Evolutionary conservation across 2,113 vertebrate species (phyloP).

Genomic region (Anguilla rostrata): DNA sequence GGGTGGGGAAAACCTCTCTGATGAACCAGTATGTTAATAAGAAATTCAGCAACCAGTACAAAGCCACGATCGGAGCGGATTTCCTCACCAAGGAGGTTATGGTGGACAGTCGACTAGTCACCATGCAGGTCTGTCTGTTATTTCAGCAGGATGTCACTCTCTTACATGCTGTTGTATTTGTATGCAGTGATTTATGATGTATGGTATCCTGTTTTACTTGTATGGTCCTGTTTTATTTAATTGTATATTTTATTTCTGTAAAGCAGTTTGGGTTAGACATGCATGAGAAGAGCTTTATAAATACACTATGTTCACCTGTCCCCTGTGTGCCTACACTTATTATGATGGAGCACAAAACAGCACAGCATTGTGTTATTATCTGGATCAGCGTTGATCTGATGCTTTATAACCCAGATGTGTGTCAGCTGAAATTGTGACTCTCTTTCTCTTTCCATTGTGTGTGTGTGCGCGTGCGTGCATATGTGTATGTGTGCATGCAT

Average conservation of each 20-base stretch:
- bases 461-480: background rate
- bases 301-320: no score
- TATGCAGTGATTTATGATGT: background rate
- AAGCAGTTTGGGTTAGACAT: no score
- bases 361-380: background rate
- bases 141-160: background rate
- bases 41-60: constrained; percentile 90
- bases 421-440: background rate
- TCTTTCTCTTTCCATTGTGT: background rate
- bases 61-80: constrained; percentile 65
- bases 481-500: background rate
- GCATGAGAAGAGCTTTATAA: no score
- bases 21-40: constrained; percentile 93
- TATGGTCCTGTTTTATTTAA: no score
- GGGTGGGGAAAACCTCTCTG: constrained; percentile 84
- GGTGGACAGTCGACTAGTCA: constrained; percentile 50
- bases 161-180: background rate
- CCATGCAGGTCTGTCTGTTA: constrained; percentile 46
- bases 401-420: background rate
- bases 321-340: background rate
- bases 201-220: background rate
- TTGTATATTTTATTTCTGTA: no score
- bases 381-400: background rate
- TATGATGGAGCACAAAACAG: background rate
- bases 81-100: constrained; percentile 53